Base-by-base conservation (phyloP, 2,888 invertebrate species). In the Liposcelis brunnea region DNA sequence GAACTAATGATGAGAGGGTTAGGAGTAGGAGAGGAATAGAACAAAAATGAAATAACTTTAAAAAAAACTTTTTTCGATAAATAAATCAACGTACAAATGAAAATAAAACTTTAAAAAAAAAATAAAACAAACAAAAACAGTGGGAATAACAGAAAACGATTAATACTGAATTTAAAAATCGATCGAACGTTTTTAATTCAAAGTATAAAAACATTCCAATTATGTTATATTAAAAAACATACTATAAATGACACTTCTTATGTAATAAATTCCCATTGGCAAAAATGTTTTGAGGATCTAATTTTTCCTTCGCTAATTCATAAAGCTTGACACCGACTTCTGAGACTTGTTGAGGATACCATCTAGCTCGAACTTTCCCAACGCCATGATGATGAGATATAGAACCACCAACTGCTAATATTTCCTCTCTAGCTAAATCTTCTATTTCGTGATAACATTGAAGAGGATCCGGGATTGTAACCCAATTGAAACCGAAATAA, bases 331-430 rank as follows among this genome's bases (percentile, higher is more conserved):
- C 69, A 0, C 93, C 93, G 1, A 83, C 72, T 15, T 76, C 69
- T 7, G 94, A 90, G 2, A 14, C 48, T 45, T 10, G 40, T 16
- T n/a, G 15, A n/a, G 74, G 68, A 61, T 95, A 82, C 84, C 91
- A 98, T 55, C 77, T 77, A 53, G 81, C 80, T 14, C 97, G 73
- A 47, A 85, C 69, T 63, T 98, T 98, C 0, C 97, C 97, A 11
- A 97, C 80, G 1, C 95, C 95, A 61, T 95, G 95, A 62, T 95
- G 95, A 65, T 95, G 95, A 0, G 94, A 94, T 53, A 97, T 73
- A 52, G 90, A 91, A 55, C 90, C 90, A 8, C 90, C 89, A 52
- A 76, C 81, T 1, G 84, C 80, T 42, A 97, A 67, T 50, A 97
- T 93, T 64, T 94, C 94, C 55, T 93, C 82, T 31, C 97, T 68